These are phyloP conservation scores for Athalia cordata DNA, from an alignment of 2,888 invertebrate genomes.

Conservation along the genomic window DNA sequence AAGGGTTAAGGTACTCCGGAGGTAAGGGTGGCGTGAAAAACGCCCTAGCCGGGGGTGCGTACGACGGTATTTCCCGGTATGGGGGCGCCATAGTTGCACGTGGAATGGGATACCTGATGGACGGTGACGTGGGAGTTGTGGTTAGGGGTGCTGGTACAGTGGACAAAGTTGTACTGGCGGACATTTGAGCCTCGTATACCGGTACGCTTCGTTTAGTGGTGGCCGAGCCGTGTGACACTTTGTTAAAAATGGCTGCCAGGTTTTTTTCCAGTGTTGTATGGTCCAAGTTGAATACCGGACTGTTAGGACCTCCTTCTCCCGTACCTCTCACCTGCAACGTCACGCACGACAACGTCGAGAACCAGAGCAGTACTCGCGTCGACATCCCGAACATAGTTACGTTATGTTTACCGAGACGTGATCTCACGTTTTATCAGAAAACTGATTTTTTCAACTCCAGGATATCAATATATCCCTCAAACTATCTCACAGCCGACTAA, in stretches of 20 bases:
- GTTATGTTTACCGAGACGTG: not conserved
- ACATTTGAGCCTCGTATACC: slow-evolving; percentile 76
- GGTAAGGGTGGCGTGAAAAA: slow-evolving; percentile 90
- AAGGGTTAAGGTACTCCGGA: slow-evolving; percentile 89
- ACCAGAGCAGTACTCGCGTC: slow-evolving; percentile 37
- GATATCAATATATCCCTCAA: too few relatives aligned
- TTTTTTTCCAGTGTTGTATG: slow-evolving; percentile 80
- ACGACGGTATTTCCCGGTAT: slow-evolving; percentile 84
- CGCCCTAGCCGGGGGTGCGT: slow-evolving; percentile 86
- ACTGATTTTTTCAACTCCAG: not conserved
- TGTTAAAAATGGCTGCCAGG: slow-evolving; percentile 81
- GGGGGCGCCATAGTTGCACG: slow-evolving; percentile 66
- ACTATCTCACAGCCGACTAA: not conserved
- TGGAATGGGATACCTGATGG: slow-evolving; percentile 58
- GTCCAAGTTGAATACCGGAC: slow-evolving; percentile 74
- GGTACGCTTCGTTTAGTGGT: slow-evolving; percentile 83
- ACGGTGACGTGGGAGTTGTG: slow-evolving; percentile 73
- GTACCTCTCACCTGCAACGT: slow-evolving; percentile 51
- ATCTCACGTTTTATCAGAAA: not conserved
- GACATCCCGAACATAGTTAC: slow-evolving; percentile 39
- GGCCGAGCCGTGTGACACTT: slow-evolving; percentile 81
- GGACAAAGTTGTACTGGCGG: slow-evolving; percentile 76
- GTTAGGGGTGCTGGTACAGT: slow-evolving; percentile 80
- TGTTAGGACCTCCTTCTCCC: slow-evolving; percentile 67
- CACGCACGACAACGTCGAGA: slow-evolving; percentile 42